Evolutionary conservation across 2,797 vertebrate species (phyloP), one percentile per base, ranked within the genome.

Genomic region (Enteromius afrohamiltoni): DNA sequence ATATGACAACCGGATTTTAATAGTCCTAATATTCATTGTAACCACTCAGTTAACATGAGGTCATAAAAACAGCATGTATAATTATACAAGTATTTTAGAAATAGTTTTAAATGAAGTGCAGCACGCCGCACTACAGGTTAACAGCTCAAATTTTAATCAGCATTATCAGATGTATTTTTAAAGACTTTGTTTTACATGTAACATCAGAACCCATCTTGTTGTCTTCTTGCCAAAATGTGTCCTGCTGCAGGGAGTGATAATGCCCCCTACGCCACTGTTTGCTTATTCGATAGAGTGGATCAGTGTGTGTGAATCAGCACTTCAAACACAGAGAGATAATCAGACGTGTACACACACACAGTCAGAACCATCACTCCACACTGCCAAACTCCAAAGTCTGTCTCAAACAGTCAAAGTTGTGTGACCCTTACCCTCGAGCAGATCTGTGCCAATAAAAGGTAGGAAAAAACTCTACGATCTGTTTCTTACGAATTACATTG

Each of bases 241-340:
- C 73, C 68, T 77, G 75, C 84, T 84, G 86, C 85, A 74, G 86
- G 47, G 73, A 80, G 73, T 78, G 69, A 89, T 82, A 88, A 87
- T 86, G 80, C 42, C 75, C 84, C 77, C 73, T 67, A 67, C 40
- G 55, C 81, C 83, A 74, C 88, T 93, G 89, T 94, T 94, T 94
- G 92, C 88, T 89, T 92, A 92, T 93, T 89, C 90, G 92, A 94
- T 94, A 91, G 89, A 92, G 89, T 89, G 88, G 90, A 87, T 90
- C 89, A 83, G 89, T 93, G 93, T 93, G 92, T 93, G 92, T 94
- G 93, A 94, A 93, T 83, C 92, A 94, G 93, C 91, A 93, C 93
- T 94, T 92, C 86, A 94, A 93, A 93, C 92, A 87, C 92, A 93
- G 89, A 93, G 92, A 93, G 93, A 95, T 95, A 94, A 94, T 92